Conservation (phyloP, 2,888 invertebrate species). For the Rotaria macrura region DNA sequence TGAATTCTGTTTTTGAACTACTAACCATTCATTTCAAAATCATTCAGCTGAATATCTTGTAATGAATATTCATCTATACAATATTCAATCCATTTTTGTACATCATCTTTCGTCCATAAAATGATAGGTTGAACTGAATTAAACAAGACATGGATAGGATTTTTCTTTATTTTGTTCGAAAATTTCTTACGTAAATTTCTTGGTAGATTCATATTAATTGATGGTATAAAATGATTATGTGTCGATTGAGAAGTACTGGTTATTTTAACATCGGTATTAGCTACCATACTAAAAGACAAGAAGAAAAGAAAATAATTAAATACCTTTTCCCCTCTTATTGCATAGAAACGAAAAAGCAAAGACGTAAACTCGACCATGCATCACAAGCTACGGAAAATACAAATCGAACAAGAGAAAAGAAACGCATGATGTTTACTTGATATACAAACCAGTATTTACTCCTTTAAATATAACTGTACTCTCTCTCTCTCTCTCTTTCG, state of each 20-base stretch:
- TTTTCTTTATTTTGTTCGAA: not conserved
- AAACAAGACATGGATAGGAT: not conserved
- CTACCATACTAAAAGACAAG: not conserved
- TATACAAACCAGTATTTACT: too few relatives aligned
- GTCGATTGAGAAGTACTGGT: not conserved
- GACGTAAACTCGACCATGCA: too few relatives aligned
- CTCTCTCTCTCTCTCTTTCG: too few relatives aligned
- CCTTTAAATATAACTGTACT: too few relatives aligned
- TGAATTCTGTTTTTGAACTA: not conserved
- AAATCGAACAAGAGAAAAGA: too few relatives aligned
- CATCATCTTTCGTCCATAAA: constrained; percentile 5
- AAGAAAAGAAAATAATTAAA: not conserved
- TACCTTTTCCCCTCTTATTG: not conserved
- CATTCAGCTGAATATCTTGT: not conserved
- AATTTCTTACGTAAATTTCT: not conserved
- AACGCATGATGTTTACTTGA: too few relatives aligned
- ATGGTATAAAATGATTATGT: not conserved
- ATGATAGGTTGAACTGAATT: not conserved
- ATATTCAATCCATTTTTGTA: constrained; percentile 7
- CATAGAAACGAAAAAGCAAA: not conserved
- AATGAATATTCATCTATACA: not conserved
- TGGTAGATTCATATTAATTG: not conserved
- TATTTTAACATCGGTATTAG: not conserved
- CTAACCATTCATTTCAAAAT: constrained; percentile 21
- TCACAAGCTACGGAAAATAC: too few relatives aligned